Evolutionary conservation across 2,888 invertebrate genomes (phyloP).

Genomic region (Perizoma flavofasciatum): DNA sequence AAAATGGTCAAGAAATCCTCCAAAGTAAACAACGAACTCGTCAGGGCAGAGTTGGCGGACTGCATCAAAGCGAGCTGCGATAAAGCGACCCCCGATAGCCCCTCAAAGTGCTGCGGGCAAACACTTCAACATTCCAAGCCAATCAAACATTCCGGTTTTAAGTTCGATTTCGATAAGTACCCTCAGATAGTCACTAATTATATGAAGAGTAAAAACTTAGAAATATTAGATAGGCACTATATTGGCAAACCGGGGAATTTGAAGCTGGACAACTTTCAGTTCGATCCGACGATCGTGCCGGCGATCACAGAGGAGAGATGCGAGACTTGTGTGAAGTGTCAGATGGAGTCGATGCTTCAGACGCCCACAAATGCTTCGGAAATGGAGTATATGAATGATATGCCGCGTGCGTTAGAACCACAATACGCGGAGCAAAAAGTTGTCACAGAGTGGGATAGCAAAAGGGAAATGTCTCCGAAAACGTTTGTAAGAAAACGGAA

Average conservation of each 20-base stretch:
- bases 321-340: conserved; percentile 80
- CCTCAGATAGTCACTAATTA: conserved; percentile 89
- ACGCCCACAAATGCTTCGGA: conserved; percentile 92
- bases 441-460: conserved; percentile 45
- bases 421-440: conserved; percentile 69
- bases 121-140: conserved; percentile 84
- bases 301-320: conserved; percentile 78
- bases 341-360: conserved; percentile 85
- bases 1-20: conserved; percentile 73
- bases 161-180: conserved; percentile 89
- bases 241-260: conserved; percentile 82
- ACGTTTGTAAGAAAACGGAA: conserved; percentile 71
- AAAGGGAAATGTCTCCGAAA: conserved; percentile 62
- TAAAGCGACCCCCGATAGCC: conserved; percentile 54
- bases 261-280: conserved; percentile 80
- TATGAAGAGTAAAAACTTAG: conserved; percentile 89
- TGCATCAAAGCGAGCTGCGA: conserved; percentile 55
- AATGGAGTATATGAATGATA: conserved; percentile 81
- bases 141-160: conserved; percentile 88
- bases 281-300: conserved; percentile 75
- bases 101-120: conserved; percentile 76
- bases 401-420: conserved; percentile 68
- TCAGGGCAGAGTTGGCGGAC: conserved; percentile 42
- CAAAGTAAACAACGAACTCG: conserved; percentile 55
- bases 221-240: conserved; percentile 84